A percentile compares a stretch with the other conserved stretches of the same genome.
These are phyloP conservation scores for Microtus pennsylvanicus DNA, from an alignment of 2,113 vertebrate genomes.

Conservation along the genomic window DNA sequence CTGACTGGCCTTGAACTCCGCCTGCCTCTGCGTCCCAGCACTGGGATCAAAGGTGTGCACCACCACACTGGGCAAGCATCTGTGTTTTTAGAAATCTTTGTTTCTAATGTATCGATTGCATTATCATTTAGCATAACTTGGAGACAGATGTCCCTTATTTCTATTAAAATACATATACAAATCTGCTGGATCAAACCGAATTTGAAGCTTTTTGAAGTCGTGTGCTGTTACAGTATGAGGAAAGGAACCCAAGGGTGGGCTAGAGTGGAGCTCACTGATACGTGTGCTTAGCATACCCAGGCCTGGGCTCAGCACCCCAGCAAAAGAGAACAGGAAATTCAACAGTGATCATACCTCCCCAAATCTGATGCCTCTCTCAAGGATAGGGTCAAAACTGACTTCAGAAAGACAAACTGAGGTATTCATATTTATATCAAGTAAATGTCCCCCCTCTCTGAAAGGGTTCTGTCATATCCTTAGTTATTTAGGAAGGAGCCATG, in stretches of 20 bases:
- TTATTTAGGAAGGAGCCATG: neutral
- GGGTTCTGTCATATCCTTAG: conserved; percentile 3
- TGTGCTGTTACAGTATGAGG: neutral
- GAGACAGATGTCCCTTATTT: neutral
- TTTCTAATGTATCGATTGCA: conserved; percentile 60
- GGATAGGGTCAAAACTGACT: conserved; percentile 1
- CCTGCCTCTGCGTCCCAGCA: neutral
- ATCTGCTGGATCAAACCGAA: conserved; percentile 47
- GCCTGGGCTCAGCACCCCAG: neutral
- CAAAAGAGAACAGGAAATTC: neutral
- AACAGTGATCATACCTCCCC: neutral
- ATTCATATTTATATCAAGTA: neutral
- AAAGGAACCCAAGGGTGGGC: neutral
- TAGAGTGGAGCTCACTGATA: neutral
- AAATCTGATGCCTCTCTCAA: neutral
- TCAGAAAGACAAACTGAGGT: neutral
- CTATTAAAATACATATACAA: conserved; percentile 74
- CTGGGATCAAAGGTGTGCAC: neutral
- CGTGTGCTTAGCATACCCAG: too few species aligned
- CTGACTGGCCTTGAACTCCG: neutral
- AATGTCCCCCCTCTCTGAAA: neutral
- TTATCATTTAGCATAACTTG: conserved; percentile 49
- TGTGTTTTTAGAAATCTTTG: conserved; percentile 15
- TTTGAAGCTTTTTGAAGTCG: conserved; percentile 56
- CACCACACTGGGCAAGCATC: neutral